phyloP scores from a whole-genome alignment of 2,888 invertebrate genomes.

The Platerodrilus igneus region DNA sequence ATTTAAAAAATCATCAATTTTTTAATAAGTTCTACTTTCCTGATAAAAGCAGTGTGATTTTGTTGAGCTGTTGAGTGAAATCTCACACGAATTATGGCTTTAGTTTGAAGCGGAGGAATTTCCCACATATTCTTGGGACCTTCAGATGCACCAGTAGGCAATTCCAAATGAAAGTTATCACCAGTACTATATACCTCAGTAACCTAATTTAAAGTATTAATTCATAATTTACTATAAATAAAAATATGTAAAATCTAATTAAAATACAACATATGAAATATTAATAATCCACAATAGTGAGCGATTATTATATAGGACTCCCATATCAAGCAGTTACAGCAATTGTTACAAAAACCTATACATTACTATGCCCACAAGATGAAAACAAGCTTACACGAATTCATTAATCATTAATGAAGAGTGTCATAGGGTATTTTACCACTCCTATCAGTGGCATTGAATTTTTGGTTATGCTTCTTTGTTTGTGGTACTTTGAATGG shows the following conservation, averaged over 20 bases:
- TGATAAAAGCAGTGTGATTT: constrained; percentile 81
- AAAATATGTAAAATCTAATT: background rate
- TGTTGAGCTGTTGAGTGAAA: constrained; percentile 72
- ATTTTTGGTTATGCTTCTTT: too few relatives aligned
- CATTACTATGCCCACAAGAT: too few relatives aligned
- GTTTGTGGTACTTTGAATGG: too few relatives aligned
- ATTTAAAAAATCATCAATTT: too few relatives aligned
- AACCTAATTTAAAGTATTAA: too few relatives aligned
- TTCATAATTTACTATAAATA: constrained; percentile 17
- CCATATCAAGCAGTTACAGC: too few relatives aligned
- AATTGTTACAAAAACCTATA: too few relatives aligned
- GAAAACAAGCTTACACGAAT: too few relatives aligned
- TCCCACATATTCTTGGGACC: constrained; percentile 84
- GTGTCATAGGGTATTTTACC: too few relatives aligned
- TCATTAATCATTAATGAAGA: too few relatives aligned
- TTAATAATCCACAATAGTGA: background rate
- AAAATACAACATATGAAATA: background rate
- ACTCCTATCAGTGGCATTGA: too few relatives aligned
- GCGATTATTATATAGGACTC: too few relatives aligned
- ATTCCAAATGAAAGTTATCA: constrained; percentile 81
- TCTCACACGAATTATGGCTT: constrained; percentile 81
- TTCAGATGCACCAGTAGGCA: constrained; percentile 73
- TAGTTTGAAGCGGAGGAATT: constrained; percentile 83
- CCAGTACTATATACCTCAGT: constrained; percentile 83
- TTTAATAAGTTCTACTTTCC: constrained; percentile 44